Evolutionary conservation across 1,140 invertebrate genomes (phyloP).

Genomic region (Portunus trituberculatus): DNA sequence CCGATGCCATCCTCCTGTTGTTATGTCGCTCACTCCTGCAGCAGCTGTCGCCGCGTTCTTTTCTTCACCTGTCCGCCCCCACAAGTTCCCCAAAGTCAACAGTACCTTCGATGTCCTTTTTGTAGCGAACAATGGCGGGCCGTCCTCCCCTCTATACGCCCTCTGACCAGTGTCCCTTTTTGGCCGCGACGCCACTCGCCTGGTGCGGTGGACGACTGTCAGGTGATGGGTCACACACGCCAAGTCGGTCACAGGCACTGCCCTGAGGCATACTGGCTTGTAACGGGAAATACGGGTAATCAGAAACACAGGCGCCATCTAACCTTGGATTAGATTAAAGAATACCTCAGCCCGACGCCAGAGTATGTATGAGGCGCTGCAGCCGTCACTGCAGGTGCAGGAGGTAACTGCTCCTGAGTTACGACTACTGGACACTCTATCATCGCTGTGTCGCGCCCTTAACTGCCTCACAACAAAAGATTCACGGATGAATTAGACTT

Average conservation of each 20-base stretch:
- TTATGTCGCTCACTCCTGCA: not conserved
- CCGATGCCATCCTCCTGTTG: not conserved
- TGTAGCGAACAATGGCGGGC: slow-evolving; percentile 16
- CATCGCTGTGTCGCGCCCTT: not conserved
- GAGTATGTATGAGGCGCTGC: not conserved
- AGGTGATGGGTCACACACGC: not conserved
- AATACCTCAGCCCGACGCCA: not conserved
- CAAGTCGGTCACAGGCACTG: not conserved
- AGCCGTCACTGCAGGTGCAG: not conserved
- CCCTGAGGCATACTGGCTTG: not conserved
- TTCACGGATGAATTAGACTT: not conserved
- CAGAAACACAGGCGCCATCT: not conserved
- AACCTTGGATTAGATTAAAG: not conserved
- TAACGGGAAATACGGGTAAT: not conserved
- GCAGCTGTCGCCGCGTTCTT: not conserved
- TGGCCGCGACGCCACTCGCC: not conserved
- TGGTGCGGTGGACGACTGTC: not conserved
- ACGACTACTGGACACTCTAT: not conserved
- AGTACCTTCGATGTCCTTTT: not conserved
- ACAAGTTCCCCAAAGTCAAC: slow-evolving; percentile 36
- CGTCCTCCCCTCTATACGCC: not conserved
- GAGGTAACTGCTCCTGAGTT: not conserved
- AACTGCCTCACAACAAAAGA: not conserved
- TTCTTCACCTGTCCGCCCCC: not conserved
- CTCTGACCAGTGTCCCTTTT: slow-evolving; percentile 31